These are phyloP conservation scores for Ptychadena robeensis DNA, from an alignment of 2,797 vertebrate species.

Conservation along the genomic window DNA sequence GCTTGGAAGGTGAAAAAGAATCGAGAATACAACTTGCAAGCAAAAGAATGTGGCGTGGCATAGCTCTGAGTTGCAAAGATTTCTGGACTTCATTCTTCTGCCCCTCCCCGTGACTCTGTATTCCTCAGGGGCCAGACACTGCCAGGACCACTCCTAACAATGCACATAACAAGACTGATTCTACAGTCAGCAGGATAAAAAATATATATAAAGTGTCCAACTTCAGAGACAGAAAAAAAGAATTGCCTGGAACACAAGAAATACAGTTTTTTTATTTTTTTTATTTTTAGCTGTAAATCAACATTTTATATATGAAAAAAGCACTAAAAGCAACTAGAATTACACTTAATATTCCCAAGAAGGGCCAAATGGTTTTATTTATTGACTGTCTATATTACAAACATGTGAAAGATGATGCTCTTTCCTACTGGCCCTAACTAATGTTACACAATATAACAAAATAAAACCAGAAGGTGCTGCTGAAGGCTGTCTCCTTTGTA, in stretches of 20 bases:
- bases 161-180: constrained; percentile 26
- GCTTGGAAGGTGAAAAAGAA: constrained; percentile 88
- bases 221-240: not conserved
- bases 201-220: not conserved
- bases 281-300: not conserved
- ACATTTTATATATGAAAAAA: not conserved
- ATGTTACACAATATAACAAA: not conserved
- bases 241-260: not conserved
- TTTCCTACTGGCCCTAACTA: not conserved
- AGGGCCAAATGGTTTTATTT: not conserved
- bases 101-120: constrained; percentile 28
- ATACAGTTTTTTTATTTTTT: not conserved
- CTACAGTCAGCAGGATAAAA: constrained; percentile 7
- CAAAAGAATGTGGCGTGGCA: constrained; percentile 70
- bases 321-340: constrained; percentile 7
- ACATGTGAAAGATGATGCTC: not conserved
- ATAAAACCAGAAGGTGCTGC: not conserved
- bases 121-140: constrained; percentile 34
- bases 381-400: not conserved
- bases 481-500: not conserved
- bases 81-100: constrained; percentile 6
- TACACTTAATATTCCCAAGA: not conserved
- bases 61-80: constrained; percentile 64
- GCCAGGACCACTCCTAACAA: constrained; percentile 32
- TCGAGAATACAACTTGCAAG: constrained; percentile 87